Base-by-base conservation (phyloP, 2,113 vertebrate species). In the Talpa occidentalis region DNA sequence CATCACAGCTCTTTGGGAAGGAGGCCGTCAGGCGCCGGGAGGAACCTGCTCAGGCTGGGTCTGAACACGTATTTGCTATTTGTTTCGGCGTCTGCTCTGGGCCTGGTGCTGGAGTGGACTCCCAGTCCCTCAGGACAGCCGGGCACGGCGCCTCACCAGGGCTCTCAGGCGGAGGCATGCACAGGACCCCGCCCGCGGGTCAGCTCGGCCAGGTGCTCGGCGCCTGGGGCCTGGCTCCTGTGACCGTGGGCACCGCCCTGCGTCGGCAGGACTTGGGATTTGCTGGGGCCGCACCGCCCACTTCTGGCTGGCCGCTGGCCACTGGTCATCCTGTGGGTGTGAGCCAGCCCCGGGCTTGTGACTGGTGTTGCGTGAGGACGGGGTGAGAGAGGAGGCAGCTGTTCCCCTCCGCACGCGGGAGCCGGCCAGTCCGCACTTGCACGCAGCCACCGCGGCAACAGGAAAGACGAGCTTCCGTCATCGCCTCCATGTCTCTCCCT, bases 91-190 rank as follows among this genome's bases (percentile, higher is more conserved):
- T 30, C 78, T 52, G 59, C 59, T 19, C 1, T 6, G 67, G 37
- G 37, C 40, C 40, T 1, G 22, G 21, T 1, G 3, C 9, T 4
- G 24, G 54, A 49, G 7, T 22, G 24, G 42, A 10, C 40, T 24
- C 21, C 0, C 24, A 0, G 0, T 8, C 30, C 26, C 26, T 12
- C 5, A 0, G 0, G 26, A 54, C 32, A 6, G 5, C 26, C 11
- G 3, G 0, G 10, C 40, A 16, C 0, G 0, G 28, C 2, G 0
- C 6, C 4, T 30, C 24, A 15, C 49, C 28, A 0, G 3, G 0
- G 56, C 11, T 5, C 28, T 6, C 10, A 10, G 49, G 54, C 7
- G 5, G 19, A 56, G 54, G 21, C 54, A 56, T 22, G 54, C 54
- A 7, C 19, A 6, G 3, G 15, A 52, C 54, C 54, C 54, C 54